These are phyloP conservation scores for Trachelus stipa DNA, from an alignment of 2,888 invertebrate genomes.

Conservation along the genomic window DNA sequence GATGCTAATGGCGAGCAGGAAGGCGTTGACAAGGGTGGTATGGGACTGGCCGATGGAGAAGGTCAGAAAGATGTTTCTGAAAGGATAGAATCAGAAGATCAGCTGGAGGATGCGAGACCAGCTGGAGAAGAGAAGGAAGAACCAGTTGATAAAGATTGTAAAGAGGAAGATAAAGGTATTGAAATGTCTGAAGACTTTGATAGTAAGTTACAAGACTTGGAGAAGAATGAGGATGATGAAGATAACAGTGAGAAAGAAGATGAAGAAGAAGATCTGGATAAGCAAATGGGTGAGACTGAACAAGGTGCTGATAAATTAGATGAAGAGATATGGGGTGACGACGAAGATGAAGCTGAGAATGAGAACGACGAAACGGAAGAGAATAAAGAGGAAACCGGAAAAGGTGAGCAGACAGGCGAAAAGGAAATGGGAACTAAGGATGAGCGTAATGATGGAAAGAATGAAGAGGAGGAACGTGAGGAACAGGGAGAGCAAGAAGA, in stretches of 20 bases:
- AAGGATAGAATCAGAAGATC: conserved; percentile 90
- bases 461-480: conserved; percentile 35
- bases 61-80: conserved; percentile 97
- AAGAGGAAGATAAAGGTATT: conserved; percentile 91
- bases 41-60: conserved; percentile 93
- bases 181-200: conserved; percentile 98
- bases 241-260: conserved; percentile 73
- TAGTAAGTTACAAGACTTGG: conserved; percentile 84
- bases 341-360: conserved; percentile 79
- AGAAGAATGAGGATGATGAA: conserved; percentile 73
- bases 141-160: conserved; percentile 79
- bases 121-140: conserved; percentile 81
- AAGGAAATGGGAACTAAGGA: conserved; percentile 79
- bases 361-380: conserved; percentile 73
- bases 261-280: conserved; percentile 86
- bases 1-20: conserved; percentile 70
- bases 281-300: conserved; percentile 96
- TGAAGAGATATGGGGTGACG: conserved; percentile 86
- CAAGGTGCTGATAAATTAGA: conserved; percentile 85
- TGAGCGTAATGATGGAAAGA: conserved; percentile 29
- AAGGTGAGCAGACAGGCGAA: conserved; percentile 66
- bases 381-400: conserved; percentile 67
- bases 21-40: conserved; percentile 75
- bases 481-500: conserved; percentile 68
- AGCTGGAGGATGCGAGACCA: conserved; percentile 88